Evolutionary conservation across 1,140 invertebrate genomes (phyloP), one percentile per base, ranked within the genome.

Genomic region (Stenopsyche tienmushanensis): DNA sequence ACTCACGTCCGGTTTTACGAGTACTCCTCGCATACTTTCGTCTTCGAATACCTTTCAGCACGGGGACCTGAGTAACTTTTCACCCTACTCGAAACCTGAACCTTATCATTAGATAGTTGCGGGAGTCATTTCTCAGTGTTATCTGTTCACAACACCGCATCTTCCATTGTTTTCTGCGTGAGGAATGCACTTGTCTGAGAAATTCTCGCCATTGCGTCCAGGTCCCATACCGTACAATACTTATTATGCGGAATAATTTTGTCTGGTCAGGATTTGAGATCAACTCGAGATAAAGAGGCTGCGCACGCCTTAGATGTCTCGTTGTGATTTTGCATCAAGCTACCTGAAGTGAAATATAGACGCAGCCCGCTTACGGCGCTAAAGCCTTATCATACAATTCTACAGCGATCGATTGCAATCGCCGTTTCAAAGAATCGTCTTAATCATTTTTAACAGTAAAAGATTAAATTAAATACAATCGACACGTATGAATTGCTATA

Each of bases 1-100:
- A 77, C 25, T 77, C 71, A 21, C 73, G 73, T 29, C 65, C 25
- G 78, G 76, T 47, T 81, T 80, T 67, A 77, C 79, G 7, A 81
- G 80, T 67, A 80, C 77, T 64, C 78, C 80, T 3, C 72, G 79
- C 47, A 73, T 75, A 26, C 72, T 74, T 29, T 49, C 53, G 13
- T 25, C n/a, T 75, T 77, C 62, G 63, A 75, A 29, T 71, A 72
- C 57, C 15, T 67, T 71, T 41, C 62, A 65, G 45, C 64, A 52
- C 49, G 23, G 57, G 1, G 60, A 71, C 45, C 10, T 63, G 20
- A 70, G 68, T 66, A 70, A 70, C 52, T 70, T 70, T 66, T 70
- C 64, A 20, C 68, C 68, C 20, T 70, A 70, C 42, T 47, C 62
- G 8, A 70, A 70, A 44, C 65, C 50, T 42, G 62, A 69, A 20